These are phyloP conservation scores for Temnothorax nylanderi DNA, from an alignment of 1,140 invertebrate species.

Conservation along the genomic window DNA sequence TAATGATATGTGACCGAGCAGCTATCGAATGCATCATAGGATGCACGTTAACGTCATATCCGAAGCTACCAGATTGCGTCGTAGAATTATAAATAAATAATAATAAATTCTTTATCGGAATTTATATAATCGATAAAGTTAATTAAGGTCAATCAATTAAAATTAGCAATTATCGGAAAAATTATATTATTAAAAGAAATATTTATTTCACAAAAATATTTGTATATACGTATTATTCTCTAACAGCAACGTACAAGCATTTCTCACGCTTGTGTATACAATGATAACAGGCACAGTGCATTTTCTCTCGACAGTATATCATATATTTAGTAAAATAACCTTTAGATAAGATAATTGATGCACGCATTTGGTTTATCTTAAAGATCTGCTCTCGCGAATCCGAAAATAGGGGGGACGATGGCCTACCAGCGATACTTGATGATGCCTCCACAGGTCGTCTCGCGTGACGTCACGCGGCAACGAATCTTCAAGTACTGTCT, in stretches of 20 bases:
- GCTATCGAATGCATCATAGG: slow-evolving; percentile 3
- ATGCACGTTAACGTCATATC: not conserved
- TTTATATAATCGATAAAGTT: not conserved
- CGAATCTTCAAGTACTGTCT: slow-evolving; percentile 67
- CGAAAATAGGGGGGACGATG: not conserved
- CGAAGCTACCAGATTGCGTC: not conserved
- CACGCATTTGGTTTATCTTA: not conserved
- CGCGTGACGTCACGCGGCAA: slow-evolving; percentile 57
- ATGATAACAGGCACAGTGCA: not conserved
- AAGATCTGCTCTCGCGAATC: not conserved
- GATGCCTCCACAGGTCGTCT: not conserved
- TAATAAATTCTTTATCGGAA: not conserved
- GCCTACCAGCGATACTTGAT: not conserved
- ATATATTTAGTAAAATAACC: not conserved
- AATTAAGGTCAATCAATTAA: not conserved
- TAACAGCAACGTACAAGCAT: not conserved
- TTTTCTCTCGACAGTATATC: not conserved
- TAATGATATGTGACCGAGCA: slow-evolving; percentile 11
- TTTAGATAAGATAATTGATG: slow-evolving; percentile 1
- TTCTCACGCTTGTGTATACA: not conserved
- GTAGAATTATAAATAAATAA: slow-evolving; percentile 27
- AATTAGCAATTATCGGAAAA: not conserved
- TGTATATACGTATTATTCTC: too few species aligned
- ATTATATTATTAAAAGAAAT: not conserved
- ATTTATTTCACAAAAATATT: slow-evolving; percentile 1